Conservation (phyloP, 2,888 invertebrate species). For the Octonoba sinensis region DNA sequence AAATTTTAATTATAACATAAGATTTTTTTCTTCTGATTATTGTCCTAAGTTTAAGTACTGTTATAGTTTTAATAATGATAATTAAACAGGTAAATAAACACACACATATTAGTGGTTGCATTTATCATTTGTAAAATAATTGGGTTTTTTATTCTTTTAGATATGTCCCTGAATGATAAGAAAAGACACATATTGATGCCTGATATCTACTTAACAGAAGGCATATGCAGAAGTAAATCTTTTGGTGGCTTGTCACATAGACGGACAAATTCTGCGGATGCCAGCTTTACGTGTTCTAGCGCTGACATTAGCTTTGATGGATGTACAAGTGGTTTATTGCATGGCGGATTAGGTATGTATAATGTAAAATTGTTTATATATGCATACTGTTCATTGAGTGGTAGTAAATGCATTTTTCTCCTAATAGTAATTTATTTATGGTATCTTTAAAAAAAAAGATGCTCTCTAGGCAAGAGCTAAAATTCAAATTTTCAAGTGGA, state of each 20-base stretch:
- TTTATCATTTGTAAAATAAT: not conserved
- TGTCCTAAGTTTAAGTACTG: too few species aligned
- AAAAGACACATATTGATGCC: conserved; percentile 40
- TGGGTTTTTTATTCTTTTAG: conserved; percentile 5
- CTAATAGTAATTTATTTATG: too few species aligned
- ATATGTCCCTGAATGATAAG: conserved; percentile 62
- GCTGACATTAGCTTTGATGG: conserved; percentile 45
- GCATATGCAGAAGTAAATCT: conserved; percentile 59
- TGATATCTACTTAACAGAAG: conserved; percentile 50
- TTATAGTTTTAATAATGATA: too few species aligned
- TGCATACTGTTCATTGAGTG: too few species aligned
- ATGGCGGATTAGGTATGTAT: conserved; percentile 34
- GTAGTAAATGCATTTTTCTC: too few species aligned
- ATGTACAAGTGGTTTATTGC: conserved; percentile 29
- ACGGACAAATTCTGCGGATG: conserved; percentile 51
- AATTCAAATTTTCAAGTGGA: too few species aligned
- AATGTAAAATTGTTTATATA: not conserved
- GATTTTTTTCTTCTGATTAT: too few species aligned
- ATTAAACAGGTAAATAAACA: not conserved
- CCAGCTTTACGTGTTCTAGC: conserved; percentile 30
- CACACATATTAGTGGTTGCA: not conserved
- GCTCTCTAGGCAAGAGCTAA: too few species aligned
- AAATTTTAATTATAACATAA: too few species aligned
- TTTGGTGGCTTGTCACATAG: conserved; percentile 60
- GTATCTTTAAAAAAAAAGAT: too few species aligned